Evolutionary conservation across 2,797 vertebrate genomes (phyloP).

Genomic region (Falco cherrug): DNA sequence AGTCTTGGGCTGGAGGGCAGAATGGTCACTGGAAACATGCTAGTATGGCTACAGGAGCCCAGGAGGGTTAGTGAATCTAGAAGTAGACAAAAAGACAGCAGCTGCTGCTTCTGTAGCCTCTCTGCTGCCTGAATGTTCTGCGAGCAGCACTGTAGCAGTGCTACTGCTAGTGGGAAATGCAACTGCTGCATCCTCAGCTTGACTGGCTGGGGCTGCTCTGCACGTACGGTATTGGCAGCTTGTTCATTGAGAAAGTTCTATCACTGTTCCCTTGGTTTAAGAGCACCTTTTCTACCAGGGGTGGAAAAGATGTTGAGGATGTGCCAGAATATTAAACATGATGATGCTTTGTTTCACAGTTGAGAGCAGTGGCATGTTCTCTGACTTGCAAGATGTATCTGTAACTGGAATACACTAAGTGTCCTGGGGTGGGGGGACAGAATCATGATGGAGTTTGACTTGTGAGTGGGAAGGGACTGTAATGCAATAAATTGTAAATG

Average conservation of each 20-base stretch:
- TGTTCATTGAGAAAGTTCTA: not conserved
- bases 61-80: not conserved
- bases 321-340: not conserved
- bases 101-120: not conserved
- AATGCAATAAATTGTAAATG: not conserved
- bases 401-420: not conserved
- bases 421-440: not conserved
- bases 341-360: not conserved
- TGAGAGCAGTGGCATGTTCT: not conserved
- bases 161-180: not conserved
- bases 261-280: not conserved
- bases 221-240: not conserved
- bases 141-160: not conserved
- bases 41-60: not conserved
- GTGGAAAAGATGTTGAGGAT: not conserved
- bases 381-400: not conserved
- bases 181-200: not conserved
- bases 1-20: not conserved
- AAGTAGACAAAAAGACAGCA: not conserved
- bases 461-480: not conserved
- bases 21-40: not conserved
- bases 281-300: not conserved
- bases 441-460: not conserved
- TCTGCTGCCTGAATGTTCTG: not conserved
- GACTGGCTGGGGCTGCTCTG: not conserved